Base-by-base conservation (phyloP, 2,797 vertebrate genomes). In the Gallinago nigripennis region DNA sequence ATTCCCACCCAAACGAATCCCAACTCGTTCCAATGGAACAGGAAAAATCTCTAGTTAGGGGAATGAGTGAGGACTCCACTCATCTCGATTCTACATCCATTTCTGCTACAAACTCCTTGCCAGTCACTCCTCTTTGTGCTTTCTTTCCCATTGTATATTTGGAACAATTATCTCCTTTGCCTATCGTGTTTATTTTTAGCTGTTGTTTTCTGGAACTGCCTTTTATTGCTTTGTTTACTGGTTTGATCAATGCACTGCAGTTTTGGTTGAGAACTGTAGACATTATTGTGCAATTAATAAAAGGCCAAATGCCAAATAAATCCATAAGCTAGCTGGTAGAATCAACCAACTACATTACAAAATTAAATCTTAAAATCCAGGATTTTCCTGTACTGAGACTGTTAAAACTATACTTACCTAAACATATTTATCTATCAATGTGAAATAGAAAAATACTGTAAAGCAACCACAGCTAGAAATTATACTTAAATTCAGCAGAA, bases 21-120 rank as follows among this genome's bases (percentile, higher is more conserved):
- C 82, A 58, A 27, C 4, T 18, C 1, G 0, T 9, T 45, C 8
- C 48, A 17, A 5, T 0, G 45, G 28, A 58, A 25, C 0, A 0
- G 72, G 60, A 41, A 58, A 64, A 37, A 1, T 17, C 25, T 57
- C 53, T 25, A 12, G 7, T 1, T 8, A 58, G 31, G 46, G 50
- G 16, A 60, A 33, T 1, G 14, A 33, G 28, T 0, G 3, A 73
- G 39, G 30, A 41, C 23, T 45, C 31, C 30, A 15, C 24, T 72
- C 10, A 18, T 35, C 15, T 9, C 19, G 27, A 11, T 5, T 84
- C 53, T 45, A 37, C 5, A 7, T 18, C 57, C 27, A 56, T 15
- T 85, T 53, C 82, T 75, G 54, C 45, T 10, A 15, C n/a, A 61
- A 57, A 56, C 8, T 16, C 54, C 31, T n/a, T 54, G 58, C 35